Base-by-base conservation (phyloP, 2,113 vertebrate genomes). In the Aix galericulata region DNA sequence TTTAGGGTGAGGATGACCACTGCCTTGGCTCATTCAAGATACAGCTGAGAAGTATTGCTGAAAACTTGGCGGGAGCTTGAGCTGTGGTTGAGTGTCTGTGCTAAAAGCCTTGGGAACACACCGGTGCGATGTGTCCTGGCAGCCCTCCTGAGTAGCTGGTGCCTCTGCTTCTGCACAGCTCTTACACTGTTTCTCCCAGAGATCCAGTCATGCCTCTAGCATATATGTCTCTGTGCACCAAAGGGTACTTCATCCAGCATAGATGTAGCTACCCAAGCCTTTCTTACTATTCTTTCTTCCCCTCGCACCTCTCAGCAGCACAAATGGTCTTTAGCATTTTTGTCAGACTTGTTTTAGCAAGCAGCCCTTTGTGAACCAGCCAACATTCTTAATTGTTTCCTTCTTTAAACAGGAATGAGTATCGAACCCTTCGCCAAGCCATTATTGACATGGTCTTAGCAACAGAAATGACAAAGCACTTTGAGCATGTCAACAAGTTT, bases 381-480 rank as follows among this genome's bases (percentile, higher is more conserved):
- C 86, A 88, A 46, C 63, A 40, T 81, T 69, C 83, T 89, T 91
- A 91, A 85, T 86, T 64, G 75, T 94, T 91, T 94, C 84, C 80
- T 97, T 92, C 95, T 96, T 88, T 92, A 53, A 84, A 84, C 97
- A 99, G 99, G 98, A 99, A 98, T 50, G 99, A 99, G 90, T 99
- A 99, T 95, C 98, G 99, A 93, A 98, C 98, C 12, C 98, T 99
- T 82, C 98, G 99, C 62, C 99, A 99, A 97, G 98, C 98, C 58
- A 98, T 99, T 88, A 99, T 99, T 40, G 99, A 99, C 96, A 99
- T 99, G 99, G 99, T 99, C 94, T 97, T 99, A 63, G 99, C 99
- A 69, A 99, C 99, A 27, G 99, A 99, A 97, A 99, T 99, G 99
- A 99, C 99, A 86, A 99, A 99, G 98, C 99, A 99, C 98, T 99